These are phyloP conservation scores for Malurus alboscapulatus DNA, from an alignment of 2,113 vertebrate species.

Conservation along the genomic window DNA sequence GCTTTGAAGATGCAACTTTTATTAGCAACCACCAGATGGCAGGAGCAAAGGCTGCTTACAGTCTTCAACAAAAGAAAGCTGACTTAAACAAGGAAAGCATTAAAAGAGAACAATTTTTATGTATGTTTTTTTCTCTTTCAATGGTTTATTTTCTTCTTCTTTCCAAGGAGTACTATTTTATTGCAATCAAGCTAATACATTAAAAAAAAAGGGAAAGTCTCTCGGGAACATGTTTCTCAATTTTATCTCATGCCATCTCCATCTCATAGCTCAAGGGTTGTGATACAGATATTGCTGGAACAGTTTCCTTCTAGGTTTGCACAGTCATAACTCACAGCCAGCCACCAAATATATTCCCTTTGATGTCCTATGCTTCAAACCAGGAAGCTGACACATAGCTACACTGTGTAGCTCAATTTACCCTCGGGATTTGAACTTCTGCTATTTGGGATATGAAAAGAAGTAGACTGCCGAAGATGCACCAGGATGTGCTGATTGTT, in stretches of 20 bases:
- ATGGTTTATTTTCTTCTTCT: not conserved
- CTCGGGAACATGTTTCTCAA: not conserved
- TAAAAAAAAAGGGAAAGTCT: not conserved
- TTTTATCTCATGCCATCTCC: constrained; percentile 28
- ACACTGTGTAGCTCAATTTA: not conserved
- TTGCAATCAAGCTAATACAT: not conserved
- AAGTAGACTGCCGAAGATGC: not conserved
- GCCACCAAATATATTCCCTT: not conserved
- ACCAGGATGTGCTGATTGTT: not conserved
- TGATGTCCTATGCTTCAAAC: not conserved
- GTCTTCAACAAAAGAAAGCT: constrained; percentile 60
- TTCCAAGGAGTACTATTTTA: not conserved
- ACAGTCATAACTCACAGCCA: constrained; percentile 16
- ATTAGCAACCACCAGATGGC: constrained; percentile 78
- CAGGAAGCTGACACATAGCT: not conserved
- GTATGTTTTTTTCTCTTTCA: constrained; percentile 6
- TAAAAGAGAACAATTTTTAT: not conserved
- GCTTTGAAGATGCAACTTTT: constrained; percentile 52
- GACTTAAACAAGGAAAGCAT: not conserved
- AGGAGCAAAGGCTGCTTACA: constrained; percentile 60
- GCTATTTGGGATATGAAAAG: not conserved
- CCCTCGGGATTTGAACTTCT: not conserved
- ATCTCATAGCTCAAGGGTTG: not conserved
- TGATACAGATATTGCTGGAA: not conserved
- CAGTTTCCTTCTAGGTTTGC: constrained; percentile 14